Conservation (phyloP, 2,888 invertebrate species). For the Drosophila imparisetae region DNA sequence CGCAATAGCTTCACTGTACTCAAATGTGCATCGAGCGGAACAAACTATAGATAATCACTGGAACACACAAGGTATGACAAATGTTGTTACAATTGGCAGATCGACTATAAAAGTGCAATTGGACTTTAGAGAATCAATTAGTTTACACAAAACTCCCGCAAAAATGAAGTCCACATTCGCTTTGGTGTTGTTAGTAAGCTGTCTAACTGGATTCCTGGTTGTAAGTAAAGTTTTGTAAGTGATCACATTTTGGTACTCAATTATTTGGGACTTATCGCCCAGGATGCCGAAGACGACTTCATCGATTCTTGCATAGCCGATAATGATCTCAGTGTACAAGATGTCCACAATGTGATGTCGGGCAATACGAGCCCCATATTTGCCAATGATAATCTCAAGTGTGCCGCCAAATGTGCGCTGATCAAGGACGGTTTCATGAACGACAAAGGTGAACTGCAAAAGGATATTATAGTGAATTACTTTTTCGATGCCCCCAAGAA, state of each 20-base stretch:
- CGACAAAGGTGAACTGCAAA: conserved; percentile 32
- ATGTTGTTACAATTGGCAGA: not conserved
- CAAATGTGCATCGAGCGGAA: conserved; percentile 25
- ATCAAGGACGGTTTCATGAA: conserved; percentile 55
- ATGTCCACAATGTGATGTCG: conserved; percentile 35
- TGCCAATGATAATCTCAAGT: conserved; percentile 60
- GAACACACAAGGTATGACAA: not conserved
- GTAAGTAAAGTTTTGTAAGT: conserved; percentile 16
- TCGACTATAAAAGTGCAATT: conserved; percentile 44
- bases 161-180: conserved; percentile 52
- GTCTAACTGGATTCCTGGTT: conserved; percentile 39
- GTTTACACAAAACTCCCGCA: conserved; percentile 26
- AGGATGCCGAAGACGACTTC: conserved; percentile 12
- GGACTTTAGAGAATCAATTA: conserved; percentile 17
- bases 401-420: conserved; percentile 47
- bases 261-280: not conserved
- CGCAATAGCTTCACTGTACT: conserved; percentile 1
- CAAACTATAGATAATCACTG: not conserved
- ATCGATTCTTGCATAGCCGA: conserved; percentile 45
- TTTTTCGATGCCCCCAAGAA: not conserved
- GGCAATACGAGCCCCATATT: conserved; percentile 40
- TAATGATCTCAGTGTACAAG: conserved; percentile 43
- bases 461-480: conserved; percentile 19
- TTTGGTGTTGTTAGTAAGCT: conserved; percentile 48
- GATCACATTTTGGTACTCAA: not conserved